Conservation (phyloP, 2,797 vertebrate genomes). For the Siniperca undulata region DNA sequence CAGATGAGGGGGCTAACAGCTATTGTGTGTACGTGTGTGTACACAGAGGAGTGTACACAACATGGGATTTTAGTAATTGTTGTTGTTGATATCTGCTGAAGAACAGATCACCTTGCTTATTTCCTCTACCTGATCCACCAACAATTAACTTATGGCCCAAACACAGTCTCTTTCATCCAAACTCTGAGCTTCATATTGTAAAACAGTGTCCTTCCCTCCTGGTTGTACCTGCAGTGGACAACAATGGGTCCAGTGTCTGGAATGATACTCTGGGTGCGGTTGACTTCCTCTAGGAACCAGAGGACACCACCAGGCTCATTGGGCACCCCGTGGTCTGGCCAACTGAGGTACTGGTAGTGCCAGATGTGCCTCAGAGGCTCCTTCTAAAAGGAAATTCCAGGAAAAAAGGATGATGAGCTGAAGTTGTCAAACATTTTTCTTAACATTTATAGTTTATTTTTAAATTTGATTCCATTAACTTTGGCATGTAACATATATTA, state of each 20-base stretch:
- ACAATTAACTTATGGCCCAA: background rate
- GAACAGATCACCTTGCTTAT: background rate
- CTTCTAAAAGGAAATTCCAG: constrained; percentile 76
- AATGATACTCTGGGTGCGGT: constrained; percentile 86
- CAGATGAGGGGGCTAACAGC: background rate
- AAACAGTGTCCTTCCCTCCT: background rate
- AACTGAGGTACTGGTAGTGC: constrained; percentile 93
- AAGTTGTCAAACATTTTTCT: background rate
- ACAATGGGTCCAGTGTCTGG: constrained; percentile 89
- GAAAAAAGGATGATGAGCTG: background rate
- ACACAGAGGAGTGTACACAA: background rate
- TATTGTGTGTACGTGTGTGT: background rate
- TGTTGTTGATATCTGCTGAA: constrained; percentile 9
- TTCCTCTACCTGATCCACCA: background rate
- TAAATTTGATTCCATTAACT: background rate
- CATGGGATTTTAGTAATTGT: background rate
- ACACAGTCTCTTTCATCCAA: background rate
- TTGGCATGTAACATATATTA: background rate
- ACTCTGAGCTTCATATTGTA: background rate
- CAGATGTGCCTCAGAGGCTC: constrained; percentile 85
- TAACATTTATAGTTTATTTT: background rate
- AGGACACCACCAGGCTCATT: constrained; percentile 90
- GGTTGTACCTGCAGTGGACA: constrained; percentile 92
- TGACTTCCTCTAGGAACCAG: constrained; percentile 91
- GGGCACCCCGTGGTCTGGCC: constrained; percentile 93